phyloP scores from a whole-genome alignment of 2,797 vertebrate species.

The Poecilia picta region DNA sequence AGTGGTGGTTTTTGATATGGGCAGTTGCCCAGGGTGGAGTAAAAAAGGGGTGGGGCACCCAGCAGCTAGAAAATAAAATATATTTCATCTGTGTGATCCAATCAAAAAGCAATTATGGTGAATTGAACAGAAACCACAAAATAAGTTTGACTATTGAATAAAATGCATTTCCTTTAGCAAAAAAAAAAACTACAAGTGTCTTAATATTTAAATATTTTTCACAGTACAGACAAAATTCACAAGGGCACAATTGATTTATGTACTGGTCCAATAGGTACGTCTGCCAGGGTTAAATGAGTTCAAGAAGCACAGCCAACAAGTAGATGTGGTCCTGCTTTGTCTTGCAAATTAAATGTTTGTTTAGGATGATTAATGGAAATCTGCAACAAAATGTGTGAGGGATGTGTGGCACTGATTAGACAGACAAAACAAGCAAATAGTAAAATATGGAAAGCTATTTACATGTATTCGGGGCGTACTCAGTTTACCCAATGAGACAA shows the following conservation, averaged over 20 bases:
- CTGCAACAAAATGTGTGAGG: neutral
- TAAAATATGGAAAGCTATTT: slow-evolving; percentile 12
- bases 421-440: neutral
- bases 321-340: slow-evolving; percentile 26
- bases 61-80: too few species aligned
- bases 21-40: too few species aligned
- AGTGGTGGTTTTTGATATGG: neutral
- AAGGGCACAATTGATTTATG: neutral
- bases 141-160: neutral
- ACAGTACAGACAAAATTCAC: neutral
- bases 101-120: neutral
- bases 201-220: neutral
- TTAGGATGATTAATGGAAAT: slow-evolving; percentile 3
- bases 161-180: neutral
- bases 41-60: neutral
- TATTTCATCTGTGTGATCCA: neutral
- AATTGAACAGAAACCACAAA: neutral
- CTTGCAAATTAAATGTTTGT: slow-evolving; percentile 46
- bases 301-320: neutral
- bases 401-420: neutral
- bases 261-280: neutral
- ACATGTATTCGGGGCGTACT: neutral
- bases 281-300: neutral
- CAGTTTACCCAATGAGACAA: slow-evolving; percentile 5
- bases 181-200: neutral